Evolutionary conservation across 2,797 vertebrate genomes (phyloP).

Genomic region (Galaxias olidus): DNA sequence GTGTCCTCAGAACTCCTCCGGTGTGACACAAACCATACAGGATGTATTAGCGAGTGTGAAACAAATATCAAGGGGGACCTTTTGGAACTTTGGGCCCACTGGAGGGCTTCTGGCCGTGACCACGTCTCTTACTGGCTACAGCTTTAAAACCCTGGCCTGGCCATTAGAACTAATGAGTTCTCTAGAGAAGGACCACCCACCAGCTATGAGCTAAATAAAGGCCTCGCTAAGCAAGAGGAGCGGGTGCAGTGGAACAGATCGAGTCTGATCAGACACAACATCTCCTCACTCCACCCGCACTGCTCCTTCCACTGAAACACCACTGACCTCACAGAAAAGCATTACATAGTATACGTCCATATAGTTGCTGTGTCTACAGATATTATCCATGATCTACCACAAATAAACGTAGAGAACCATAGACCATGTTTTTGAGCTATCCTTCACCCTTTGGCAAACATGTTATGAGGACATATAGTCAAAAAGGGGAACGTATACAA

Average conservation of each 20-base stretch:
- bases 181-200: slow-evolving; percentile 60
- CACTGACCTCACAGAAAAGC: slow-evolving; percentile 38
- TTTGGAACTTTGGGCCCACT: slow-evolving; percentile 25
- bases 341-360: too few relatives aligned
- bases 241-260: background rate
- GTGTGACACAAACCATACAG: slow-evolving; percentile 34
- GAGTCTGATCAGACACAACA: slow-evolving; percentile 8
- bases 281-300: background rate
- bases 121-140: slow-evolving; percentile 42
- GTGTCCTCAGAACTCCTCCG: slow-evolving; percentile 26
- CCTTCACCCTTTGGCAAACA: too few relatives aligned
- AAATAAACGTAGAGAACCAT: too few relatives aligned
- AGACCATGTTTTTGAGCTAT: too few relatives aligned
- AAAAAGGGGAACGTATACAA: too few relatives aligned
- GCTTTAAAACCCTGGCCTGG: slow-evolving; percentile 57
- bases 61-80: slow-evolving; percentile 38
- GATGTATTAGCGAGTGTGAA: slow-evolving; percentile 38
- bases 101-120: slow-evolving; percentile 34
- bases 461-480: too few relatives aligned
- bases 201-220: slow-evolving; percentile 63
- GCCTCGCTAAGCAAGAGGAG: slow-evolving; percentile 50
- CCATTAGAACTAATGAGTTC: slow-evolving; percentile 70
- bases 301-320: background rate
- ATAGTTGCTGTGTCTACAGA: too few relatives aligned
- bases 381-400: too few relatives aligned